Evolutionary conservation across 92 coral and sea anemone species (phyloP).

Genomic region (Blastomussa wellsi): DNA sequence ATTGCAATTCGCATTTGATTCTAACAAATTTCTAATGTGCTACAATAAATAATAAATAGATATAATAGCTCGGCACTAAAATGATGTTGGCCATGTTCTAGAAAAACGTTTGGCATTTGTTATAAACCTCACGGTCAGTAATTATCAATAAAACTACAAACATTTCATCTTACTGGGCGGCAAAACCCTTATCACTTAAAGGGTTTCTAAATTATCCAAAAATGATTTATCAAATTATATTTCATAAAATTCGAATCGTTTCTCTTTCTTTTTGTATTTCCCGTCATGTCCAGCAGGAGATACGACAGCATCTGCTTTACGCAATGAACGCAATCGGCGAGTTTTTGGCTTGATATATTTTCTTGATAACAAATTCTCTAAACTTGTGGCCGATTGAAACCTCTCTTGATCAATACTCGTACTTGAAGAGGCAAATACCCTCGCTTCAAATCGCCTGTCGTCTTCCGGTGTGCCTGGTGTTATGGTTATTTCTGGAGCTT

Average conservation of each 20-base stretch:
- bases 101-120: neutral
- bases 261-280: constrained; percentile 48
- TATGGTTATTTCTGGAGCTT: constrained; percentile 55
- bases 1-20: neutral
- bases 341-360: constrained; percentile 73
- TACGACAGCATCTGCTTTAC: constrained; percentile 76
- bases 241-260: constrained; percentile 23
- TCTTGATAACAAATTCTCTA: constrained; percentile 69
- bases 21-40: neutral
- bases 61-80: neutral
- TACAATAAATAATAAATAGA: neutral
- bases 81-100: neutral
- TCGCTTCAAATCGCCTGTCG: constrained; percentile 6
- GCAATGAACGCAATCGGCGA: constrained; percentile 68
- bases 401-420: constrained; percentile 73
- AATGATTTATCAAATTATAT: neutral
- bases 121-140: neutral
- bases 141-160: neutral
- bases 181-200: neutral
- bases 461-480: constrained; percentile 29
- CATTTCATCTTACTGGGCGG: neutral
- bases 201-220: neutral
- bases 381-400: constrained; percentile 74
- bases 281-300: constrained; percentile 76
- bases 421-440: constrained; percentile 49